Conservation (phyloP, 2,888 invertebrate species). For the Cheilosia scutellata region DNA sequence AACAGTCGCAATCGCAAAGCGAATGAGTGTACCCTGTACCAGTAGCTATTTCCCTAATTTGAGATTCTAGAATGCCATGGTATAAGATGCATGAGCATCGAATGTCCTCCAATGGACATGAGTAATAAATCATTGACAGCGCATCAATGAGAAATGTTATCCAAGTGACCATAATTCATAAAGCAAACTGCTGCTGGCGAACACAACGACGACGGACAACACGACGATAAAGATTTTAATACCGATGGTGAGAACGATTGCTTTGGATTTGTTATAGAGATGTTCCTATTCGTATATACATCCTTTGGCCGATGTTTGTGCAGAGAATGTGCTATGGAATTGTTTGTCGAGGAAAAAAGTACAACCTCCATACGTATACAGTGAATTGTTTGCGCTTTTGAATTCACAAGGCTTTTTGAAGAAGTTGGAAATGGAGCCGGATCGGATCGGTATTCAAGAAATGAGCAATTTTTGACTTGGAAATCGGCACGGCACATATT, state of each 20-base stretch:
- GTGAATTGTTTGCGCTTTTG: not conserved
- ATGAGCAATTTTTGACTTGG: not conserved
- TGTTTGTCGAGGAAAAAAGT: not conserved
- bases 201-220: slow-evolving; percentile 19
- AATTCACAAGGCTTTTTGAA: no score
- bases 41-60: slow-evolving; percentile 45
- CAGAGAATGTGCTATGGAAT: not conserved
- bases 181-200: slow-evolving; percentile 53
- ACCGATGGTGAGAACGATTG: slow-evolving; percentile 46
- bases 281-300: not conserved
- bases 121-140: slow-evolving; percentile 68
- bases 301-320: not conserved
- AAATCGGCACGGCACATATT: no score
- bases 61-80: slow-evolving; percentile 22
- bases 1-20: no score
- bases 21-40: no score
- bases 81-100: slow-evolving; percentile 58
- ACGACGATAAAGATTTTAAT: slow-evolving; percentile 54
- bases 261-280: slow-evolving; percentile 33
- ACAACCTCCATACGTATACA: not conserved
- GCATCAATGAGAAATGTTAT: slow-evolving; percentile 45
- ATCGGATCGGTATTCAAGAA: no score
- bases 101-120: slow-evolving; percentile 59
- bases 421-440: no score
- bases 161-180: slow-evolving; percentile 65